These are phyloP conservation scores for Mareca penelope DNA, from an alignment of 2,797 vertebrate genomes.

Conservation along the genomic window DNA sequence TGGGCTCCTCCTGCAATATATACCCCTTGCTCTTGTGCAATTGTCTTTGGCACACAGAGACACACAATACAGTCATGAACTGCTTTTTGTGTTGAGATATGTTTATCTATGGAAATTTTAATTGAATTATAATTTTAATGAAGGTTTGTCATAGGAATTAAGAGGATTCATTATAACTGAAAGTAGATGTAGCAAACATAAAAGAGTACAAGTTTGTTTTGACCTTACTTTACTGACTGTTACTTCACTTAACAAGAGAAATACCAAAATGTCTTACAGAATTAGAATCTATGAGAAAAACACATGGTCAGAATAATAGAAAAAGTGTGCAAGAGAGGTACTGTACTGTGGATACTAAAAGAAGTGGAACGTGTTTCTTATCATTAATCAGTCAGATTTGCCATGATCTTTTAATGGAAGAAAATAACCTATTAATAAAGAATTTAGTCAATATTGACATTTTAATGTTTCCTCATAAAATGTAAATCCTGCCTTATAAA, in stretches of 20 bases:
- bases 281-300: not conserved
- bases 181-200: not conserved
- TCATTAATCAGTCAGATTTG: not conserved
- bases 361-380: not conserved
- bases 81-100: not conserved
- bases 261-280: not conserved
- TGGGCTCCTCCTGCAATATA: slow-evolving; percentile 55
- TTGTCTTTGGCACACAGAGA: not conserved
- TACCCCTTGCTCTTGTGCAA: not conserved
- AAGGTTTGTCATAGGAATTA: not conserved
- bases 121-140: not conserved
- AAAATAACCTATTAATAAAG: not conserved
- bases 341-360: not conserved
- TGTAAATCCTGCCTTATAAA: not conserved
- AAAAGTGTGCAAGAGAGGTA: not conserved
- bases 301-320: not conserved
- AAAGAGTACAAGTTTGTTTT: not conserved
- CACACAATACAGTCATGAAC: not conserved
- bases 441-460: not conserved
- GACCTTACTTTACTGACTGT: not conserved
- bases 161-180: not conserved
- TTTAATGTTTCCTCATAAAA: not conserved
- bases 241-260: not conserved
- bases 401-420: not conserved
- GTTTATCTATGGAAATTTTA: not conserved